These are phyloP conservation scores for Paraplagusia blochii DNA, from an alignment of 2,113 vertebrate genomes.

Conservation along the genomic window DNA sequence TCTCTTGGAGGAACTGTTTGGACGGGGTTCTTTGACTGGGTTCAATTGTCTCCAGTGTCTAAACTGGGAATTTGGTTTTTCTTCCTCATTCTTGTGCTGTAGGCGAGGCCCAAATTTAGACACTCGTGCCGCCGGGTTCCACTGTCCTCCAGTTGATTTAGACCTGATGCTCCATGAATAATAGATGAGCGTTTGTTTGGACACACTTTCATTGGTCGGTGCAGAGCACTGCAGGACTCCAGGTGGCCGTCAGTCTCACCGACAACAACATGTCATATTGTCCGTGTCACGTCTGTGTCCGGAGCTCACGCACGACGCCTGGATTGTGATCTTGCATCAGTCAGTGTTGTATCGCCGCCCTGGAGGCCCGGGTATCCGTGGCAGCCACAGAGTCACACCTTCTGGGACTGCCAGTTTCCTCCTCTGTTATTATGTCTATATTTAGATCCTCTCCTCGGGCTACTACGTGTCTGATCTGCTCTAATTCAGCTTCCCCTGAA, in stretches of 20 bases:
- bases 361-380: conserved; percentile 43
- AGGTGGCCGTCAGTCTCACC: conserved; percentile 18
- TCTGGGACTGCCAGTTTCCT: conserved; percentile 53
- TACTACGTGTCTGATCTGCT: conserved; percentile 49
- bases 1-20: conserved; percentile 8
- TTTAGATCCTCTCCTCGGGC: conserved; percentile 49
- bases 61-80: no score
- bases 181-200: conserved; percentile 70
- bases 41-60: no score
- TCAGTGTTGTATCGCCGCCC: neutral
- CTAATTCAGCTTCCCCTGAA: no score
- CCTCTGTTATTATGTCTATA: conserved; percentile 66
- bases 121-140: conserved; percentile 23
- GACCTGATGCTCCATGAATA: conserved; percentile 71
- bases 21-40: conserved; percentile 5
- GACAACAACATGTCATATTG: conserved; percentile 19
- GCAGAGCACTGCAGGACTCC: conserved; percentile 30
- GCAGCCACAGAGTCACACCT: conserved; percentile 60
- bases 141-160: conserved; percentile 39
- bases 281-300: conserved; percentile 2
- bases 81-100: neutral
- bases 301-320: neutral
- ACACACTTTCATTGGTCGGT: conserved; percentile 46
- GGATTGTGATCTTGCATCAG: neutral
- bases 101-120: conserved; percentile 14